These are phyloP conservation scores for Poecilia gillii DNA, from an alignment of 2,797 vertebrate genomes.

Conservation along the genomic window DNA sequence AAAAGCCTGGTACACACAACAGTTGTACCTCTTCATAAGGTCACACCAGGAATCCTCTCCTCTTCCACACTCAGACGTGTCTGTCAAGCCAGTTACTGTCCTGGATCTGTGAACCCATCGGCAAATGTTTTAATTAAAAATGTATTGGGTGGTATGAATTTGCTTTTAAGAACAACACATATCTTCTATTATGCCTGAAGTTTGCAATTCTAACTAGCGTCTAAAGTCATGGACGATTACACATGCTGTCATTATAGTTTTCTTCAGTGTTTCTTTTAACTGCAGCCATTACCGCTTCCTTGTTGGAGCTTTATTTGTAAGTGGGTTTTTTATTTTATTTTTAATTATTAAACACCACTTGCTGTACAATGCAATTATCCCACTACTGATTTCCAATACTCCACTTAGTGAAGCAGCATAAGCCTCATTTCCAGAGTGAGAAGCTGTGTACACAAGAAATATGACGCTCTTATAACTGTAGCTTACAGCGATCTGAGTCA, in stretches of 20 bases:
- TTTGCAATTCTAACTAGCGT: not conserved
- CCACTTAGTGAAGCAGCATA: constrained; percentile 1
- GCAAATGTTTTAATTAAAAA: not conserved
- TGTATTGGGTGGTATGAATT: not conserved
- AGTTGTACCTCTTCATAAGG: not conserved
- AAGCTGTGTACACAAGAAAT: not conserved
- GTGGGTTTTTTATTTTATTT: not conserved
- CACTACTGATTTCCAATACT: constrained; percentile 9
- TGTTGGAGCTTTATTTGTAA: constrained; percentile 6
- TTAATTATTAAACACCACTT: constrained; percentile 29
- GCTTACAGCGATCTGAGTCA: constrained; percentile 7
- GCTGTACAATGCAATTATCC: constrained; percentile 17
- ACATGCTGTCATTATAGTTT: not conserved
- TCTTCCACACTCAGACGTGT: not conserved
- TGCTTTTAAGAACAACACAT: not conserved
- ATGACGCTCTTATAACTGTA: not conserved
- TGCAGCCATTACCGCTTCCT: not conserved
- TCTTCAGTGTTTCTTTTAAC: constrained; percentile 1
- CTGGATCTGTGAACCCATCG: not conserved
- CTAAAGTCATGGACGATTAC: not conserved
- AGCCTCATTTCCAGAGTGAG: constrained; percentile 3
- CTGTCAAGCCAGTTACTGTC: not conserved
- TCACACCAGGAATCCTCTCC: not conserved
- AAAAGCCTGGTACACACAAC: not conserved
- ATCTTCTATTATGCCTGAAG: not conserved